Base-by-base conservation (phyloP, 2,888 invertebrate species). In the Oscheius sp. region DNA sequence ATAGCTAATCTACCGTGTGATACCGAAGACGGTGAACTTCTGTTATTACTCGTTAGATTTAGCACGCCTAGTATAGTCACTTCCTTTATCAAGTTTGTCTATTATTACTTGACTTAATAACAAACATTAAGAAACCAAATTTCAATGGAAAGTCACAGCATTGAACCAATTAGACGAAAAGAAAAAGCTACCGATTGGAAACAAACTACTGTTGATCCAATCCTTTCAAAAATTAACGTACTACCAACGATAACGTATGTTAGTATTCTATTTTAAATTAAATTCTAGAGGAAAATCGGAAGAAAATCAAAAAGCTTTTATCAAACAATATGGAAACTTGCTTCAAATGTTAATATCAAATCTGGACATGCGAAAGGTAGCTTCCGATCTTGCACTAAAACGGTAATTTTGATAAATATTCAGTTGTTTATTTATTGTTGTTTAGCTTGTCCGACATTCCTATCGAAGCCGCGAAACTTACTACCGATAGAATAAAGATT, bases 21-120 rank as follows among this genome's bases (percentile, higher is more conserved):
- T 6, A 10, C 55, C 6, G 37, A 37, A 20, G 33, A 55, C 17
- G 33, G 34, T 4, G 37, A 55, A 2, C 17, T 55, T 5, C 31
- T 25, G 4, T 17, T 55, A 12, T 12, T 55, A 10, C 1, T 55
- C 8, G 20, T 25, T 33, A 33, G 33, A 12, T 55, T 55, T 33
- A n/a, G 34, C 20, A 23, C 33, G 20, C 25, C 55, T 12, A n/a
- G 17, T n/a, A 12, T 55, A n/a, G 17, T 55, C 17, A 29, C 37
- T 20, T 55, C 55, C 2, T 55, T 55, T 37, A 20, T 55, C 34
- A 55, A 34, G 55, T 55, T n/a, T 29, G 52, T 25, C 4, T 10
- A 31, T 17, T 20, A 2, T 29, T 5, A 3, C 15, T 53, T 31
- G 6, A 29, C 6, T 29, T n/a, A 15, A n/a, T 10, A 12, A 10